Evolutionary conservation across 2,797 vertebrate genomes (phyloP), one percentile per base, ranked within the genome.

Genomic region (Botia kubotai): DNA sequence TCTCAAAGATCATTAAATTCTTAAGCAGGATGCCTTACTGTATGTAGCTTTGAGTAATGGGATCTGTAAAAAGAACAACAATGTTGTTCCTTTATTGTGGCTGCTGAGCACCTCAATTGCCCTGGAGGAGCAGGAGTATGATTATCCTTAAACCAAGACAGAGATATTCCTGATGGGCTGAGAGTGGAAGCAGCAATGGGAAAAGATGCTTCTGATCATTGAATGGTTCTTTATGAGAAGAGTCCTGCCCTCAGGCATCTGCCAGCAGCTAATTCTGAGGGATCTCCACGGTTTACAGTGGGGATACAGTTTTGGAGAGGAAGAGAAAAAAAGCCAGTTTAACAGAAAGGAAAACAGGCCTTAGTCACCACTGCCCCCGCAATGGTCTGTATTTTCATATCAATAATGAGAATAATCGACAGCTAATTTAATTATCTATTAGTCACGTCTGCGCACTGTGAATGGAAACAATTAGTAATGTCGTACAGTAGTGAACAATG

Each of bases 1-100:
- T 66, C 60, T 66, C 74, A n/a, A 19, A 55, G 75, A 77, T 55
- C 74, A 67, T 77, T 77, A 77, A 77, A 77, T 26, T 55, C 52
- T 52, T 68, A 77, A 68, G 14, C 19, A 46, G 65, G 0, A 29
- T n/a, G 14, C 14, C 63, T 76, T 13, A 36, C 14, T 6, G 0
- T 23, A 55, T n/a, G n/a, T n/a, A n/a, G 14, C 55, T 55, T 1
- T 29, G 1, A 29, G 60, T 67, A 16, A 77, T 57, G 75, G 68
- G 75, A 43, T 57, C 33, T 68, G 23, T 46, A 55, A 53, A 19
- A 10, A 68, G 50, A 43, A 23, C 48, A 48, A n/a, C 0, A 3
- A 14, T 57, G 13, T 23, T 1, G 3, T 8, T 76, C 4, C n/a
- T 8, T 76, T 13, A 52, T 12, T 39, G 48, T 36, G 17, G 29